Base-by-base conservation (phyloP, 2,888 invertebrate genomes). In the Pseudoips prasinana region DNA sequence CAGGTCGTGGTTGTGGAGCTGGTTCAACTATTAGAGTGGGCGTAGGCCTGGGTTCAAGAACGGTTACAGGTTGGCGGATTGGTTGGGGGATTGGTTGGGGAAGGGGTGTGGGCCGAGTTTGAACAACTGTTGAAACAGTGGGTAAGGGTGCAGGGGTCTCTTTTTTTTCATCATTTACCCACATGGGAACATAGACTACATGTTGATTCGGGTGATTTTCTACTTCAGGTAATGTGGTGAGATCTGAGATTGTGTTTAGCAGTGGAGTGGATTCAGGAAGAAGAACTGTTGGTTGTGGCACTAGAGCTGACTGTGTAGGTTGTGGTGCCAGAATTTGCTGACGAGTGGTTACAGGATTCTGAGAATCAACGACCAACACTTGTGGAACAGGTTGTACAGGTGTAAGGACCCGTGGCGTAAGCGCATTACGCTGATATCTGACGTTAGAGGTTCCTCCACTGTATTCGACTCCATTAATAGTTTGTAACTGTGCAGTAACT, bases 391-490 rank as follows among this genome's bases (percentile, higher is more conserved):
- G 7, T 6, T 20, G 8, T 4, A 23, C 10, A n/a, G n/a, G n/a
- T n/a, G n/a, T n/a, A n/a, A n/a, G n/a, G n/a, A n/a, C n/a, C n/a
- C n/a, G 22, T 2, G 33, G 31, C 19, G 38, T 30, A 10, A 14
- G 8, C 7, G 44, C 44, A 1, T 7, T 2, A n/a, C 29, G 29
- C n/a, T 22, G 63, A 8, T 28, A 38, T 18, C 55, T 53, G 3
- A 61, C 52, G 24, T 58, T 54, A 1, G 60, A 58, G n/a, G 40
- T 31, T 29, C 56, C 59, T 27, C 54, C 58, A 49, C 46, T 41
- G 29, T 64, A 59, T 1, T 32, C 18, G 4, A 56, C 29, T 6
- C 37, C 45, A 10, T 29, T 28, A 4, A 39, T 46, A 8, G 7
- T 1, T 17, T 34, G 28, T 11, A 7, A n/a, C 9, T 18, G 22